phyloP scores from a whole-genome alignment of 2,797 vertebrate genomes.

The Melanotaenia pygmaea region DNA sequence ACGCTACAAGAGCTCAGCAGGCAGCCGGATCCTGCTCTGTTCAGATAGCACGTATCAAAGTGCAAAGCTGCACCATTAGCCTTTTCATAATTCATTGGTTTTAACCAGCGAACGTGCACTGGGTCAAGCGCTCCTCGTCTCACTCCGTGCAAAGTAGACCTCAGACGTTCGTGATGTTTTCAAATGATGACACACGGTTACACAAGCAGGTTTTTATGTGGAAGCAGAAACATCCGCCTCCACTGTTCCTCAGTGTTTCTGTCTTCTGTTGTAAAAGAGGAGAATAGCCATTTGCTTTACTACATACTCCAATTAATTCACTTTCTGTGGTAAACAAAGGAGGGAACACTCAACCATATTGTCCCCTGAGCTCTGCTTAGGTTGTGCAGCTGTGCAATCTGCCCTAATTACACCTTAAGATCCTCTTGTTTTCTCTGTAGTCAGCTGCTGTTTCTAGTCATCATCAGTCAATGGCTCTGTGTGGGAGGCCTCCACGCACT shows the following conservation, averaged over 20 bases:
- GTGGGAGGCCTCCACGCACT: conserved; percentile 65
- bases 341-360: conserved; percentile 61
- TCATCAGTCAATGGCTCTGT: conserved; percentile 65
- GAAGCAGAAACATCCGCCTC: conserved; percentile 35
- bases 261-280: conserved; percentile 48
- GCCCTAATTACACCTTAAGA: conserved; percentile 74
- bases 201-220: conserved; percentile 40
- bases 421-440: conserved; percentile 64
- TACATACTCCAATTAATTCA: conserved; percentile 63
- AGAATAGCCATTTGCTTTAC: conserved; percentile 45
- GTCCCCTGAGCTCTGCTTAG: conserved; percentile 63
- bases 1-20: conserved; percentile 9
- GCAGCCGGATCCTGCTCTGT: conserved; percentile 9
- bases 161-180: conserved; percentile 31
- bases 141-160: conserved; percentile 33
- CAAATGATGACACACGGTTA: conserved; percentile 9
- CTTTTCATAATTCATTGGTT: conserved; percentile 48
- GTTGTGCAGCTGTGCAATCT: conserved; percentile 60
- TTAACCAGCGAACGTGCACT: conserved; percentile 29
- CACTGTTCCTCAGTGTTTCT: conserved; percentile 28
- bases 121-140: conserved; percentile 11
- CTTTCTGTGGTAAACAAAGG: conserved; percentile 64
- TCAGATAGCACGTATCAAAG: conserved; percentile 20
- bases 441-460: conserved; percentile 62
- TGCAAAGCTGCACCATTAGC: conserved; percentile 38